phyloP scores from a whole-genome alignment of 2,888 invertebrate genomes.

The Junonia oenone region DNA sequence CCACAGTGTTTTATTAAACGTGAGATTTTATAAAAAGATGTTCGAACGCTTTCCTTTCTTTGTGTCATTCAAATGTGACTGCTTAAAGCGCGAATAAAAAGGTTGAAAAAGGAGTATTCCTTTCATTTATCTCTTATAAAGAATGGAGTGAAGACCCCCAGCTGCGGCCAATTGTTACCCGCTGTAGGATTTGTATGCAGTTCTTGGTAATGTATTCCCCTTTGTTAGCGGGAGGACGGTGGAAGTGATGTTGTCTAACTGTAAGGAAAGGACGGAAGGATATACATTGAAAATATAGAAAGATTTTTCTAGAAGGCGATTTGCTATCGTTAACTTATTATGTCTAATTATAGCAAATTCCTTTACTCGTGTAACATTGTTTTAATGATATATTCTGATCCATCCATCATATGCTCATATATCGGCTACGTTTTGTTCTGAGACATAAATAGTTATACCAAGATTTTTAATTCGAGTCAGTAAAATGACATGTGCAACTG shows the following conservation, averaged over 20 bases:
- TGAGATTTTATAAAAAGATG: not conserved
- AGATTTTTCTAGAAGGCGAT: too few species aligned
- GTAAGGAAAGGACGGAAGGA: too few species aligned
- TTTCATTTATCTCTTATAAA: slow-evolving; percentile 63
- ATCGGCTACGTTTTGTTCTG: too few species aligned
- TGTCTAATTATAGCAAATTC: too few species aligned
- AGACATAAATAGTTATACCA: too few species aligned
- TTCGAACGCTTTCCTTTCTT: slow-evolving; percentile 37
- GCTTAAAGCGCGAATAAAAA: slow-evolving; percentile 48
- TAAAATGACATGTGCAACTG: too few species aligned
- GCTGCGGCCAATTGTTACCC: slow-evolving; percentile 64
- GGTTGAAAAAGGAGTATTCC: slow-evolving; percentile 33
- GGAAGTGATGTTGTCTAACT: slow-evolving; percentile 41
- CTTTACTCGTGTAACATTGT: too few species aligned
- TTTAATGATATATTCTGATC: too few species aligned
- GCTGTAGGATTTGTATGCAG: slow-evolving; percentile 48
- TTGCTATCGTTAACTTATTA: too few species aligned
- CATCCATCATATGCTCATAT: too few species aligned
- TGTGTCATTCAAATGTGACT: slow-evolving; percentile 47
- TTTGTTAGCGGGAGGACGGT: slow-evolving; percentile 45
- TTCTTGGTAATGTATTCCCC: slow-evolving; percentile 46
- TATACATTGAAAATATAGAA: too few species aligned
- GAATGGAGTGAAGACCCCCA: slow-evolving; percentile 45
- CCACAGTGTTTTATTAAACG: not conserved
- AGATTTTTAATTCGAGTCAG: too few species aligned